These are phyloP conservation scores for Drosophila melanocephala DNA, from an alignment of 2,888 invertebrate species.

Conservation along the genomic window DNA sequence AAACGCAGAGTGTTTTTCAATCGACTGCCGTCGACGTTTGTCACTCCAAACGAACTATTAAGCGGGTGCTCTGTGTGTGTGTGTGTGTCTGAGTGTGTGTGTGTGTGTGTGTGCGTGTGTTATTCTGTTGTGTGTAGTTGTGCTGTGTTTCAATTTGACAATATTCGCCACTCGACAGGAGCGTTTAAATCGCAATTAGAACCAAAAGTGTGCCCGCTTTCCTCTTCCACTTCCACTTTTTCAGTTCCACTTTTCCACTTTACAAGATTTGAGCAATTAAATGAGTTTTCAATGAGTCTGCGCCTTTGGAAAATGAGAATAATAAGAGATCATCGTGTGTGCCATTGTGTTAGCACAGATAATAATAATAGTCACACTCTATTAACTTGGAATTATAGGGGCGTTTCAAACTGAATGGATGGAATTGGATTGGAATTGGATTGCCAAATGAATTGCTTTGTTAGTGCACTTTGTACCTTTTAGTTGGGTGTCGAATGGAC, in stretches of 20 bases:
- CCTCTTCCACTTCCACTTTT: slow-evolving; percentile 42
- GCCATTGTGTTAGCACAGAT: slow-evolving; percentile 15
- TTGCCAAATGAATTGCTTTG: slow-evolving; percentile 24
- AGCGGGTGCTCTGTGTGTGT: slow-evolving; percentile 57
- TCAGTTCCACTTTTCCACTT: slow-evolving; percentile 53
- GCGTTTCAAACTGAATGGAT: slow-evolving; percentile 31
- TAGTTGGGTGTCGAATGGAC: neutral
- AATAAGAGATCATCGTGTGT: slow-evolving; percentile 42
- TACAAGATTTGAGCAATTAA: slow-evolving; percentile 56
- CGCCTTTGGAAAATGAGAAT: neutral
- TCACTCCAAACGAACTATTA: slow-evolving; percentile 53
- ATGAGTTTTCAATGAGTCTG: slow-evolving; percentile 55
- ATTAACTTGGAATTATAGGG: slow-evolving; percentile 53
- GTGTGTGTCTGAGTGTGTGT: slow-evolving; percentile 5
- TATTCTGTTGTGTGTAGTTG: neutral
- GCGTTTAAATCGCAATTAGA: slow-evolving; percentile 73
- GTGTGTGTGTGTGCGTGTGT: neutral
- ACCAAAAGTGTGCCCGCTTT: slow-evolving; percentile 63
- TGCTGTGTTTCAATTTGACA: slow-evolving; percentile 44
- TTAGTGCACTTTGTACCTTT: neutral
- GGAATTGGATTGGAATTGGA: slow-evolving; percentile 1
- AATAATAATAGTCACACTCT: slow-evolving; percentile 32
- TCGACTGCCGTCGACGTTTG: slow-evolving; percentile 56
- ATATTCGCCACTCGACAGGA: slow-evolving; percentile 63
- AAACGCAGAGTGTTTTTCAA: slow-evolving; percentile 30